These are phyloP conservation scores for Hydrotaea diabolus DNA, from an alignment of 2,888 invertebrate species.

Conservation along the genomic window DNA sequence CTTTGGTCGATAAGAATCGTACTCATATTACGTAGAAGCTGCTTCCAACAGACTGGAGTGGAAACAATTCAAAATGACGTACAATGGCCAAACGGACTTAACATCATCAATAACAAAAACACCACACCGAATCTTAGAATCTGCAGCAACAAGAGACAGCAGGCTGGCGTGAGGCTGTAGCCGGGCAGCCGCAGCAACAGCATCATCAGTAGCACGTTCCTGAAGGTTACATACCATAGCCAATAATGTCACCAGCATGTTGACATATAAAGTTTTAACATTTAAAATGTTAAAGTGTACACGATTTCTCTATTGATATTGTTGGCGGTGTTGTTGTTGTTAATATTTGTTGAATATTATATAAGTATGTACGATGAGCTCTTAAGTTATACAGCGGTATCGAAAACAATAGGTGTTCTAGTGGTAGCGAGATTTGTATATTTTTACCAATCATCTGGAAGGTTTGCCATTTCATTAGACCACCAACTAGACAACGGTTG, in stretches of 20 bases:
- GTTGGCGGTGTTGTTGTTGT: neutral
- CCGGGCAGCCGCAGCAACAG: neutral
- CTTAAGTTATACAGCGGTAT: too few species aligned
- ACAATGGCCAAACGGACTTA: neutral
- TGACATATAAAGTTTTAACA: slow-evolving; percentile 67
- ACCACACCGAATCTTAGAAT: neutral
- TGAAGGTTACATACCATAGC: slow-evolving; percentile 66
- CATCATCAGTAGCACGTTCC: slow-evolving; percentile 64
- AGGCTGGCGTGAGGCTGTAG: neutral
- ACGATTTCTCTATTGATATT: slow-evolving; percentile 56
- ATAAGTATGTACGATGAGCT: neutral
- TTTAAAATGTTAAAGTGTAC: slow-evolving; percentile 68
- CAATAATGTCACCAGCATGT: slow-evolving; percentile 66
- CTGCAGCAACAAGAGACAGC: too few species aligned
- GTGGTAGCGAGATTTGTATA: too few species aligned
- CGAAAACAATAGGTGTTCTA: too few species aligned
- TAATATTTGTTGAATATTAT: slow-evolving; percentile 38
- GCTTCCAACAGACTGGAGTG: neutral
- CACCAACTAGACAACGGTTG: too few species aligned
- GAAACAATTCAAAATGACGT: neutral
- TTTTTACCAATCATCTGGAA: too few species aligned
- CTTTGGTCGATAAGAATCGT: slow-evolving; percentile 4
- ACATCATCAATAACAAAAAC: slow-evolving; percentile 17
- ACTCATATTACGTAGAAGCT: neutral
- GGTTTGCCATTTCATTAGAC: too few species aligned